Evolutionary conservation across 2,113 vertebrate genomes (phyloP).

Genomic region (Nanorana parkeri): DNA sequence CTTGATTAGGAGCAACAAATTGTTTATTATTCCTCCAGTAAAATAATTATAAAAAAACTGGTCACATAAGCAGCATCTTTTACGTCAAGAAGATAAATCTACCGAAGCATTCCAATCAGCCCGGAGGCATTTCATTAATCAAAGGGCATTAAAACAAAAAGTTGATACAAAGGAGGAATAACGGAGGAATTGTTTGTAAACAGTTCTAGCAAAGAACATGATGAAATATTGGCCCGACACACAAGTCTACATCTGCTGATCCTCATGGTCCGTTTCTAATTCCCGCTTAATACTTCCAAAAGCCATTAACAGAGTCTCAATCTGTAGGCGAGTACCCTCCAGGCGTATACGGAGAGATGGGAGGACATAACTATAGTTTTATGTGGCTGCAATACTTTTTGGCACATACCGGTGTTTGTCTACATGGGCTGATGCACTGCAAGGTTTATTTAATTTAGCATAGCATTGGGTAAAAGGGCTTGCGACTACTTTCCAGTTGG

Average conservation of each 20-base stretch:
- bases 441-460: too few species aligned
- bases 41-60: too few species aligned
- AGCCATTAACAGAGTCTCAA: constrained; percentile 19
- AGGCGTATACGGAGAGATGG: not conserved
- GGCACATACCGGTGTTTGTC: not conserved
- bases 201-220: not conserved
- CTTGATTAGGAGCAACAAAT: too few species aligned
- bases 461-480: too few species aligned
- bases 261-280: constrained; percentile 26
- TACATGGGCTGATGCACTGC: too few species aligned
- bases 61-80: too few species aligned
- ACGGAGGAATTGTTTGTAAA: not conserved
- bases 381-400: not conserved
- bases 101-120: too few species aligned
- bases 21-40: too few species aligned
- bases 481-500: too few species aligned
- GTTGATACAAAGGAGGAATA: constrained; percentile 2
- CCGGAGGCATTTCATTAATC: not conserved
- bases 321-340: constrained; percentile 13
- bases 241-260: constrained; percentile 26
- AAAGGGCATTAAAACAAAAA: not conserved
- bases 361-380: not conserved
- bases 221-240: not conserved
- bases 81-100: too few species aligned
- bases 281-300: constrained; percentile 22